Base-by-base conservation (phyloP, 2,888 invertebrate genomes). In the Thymelicus acteon region DNA sequence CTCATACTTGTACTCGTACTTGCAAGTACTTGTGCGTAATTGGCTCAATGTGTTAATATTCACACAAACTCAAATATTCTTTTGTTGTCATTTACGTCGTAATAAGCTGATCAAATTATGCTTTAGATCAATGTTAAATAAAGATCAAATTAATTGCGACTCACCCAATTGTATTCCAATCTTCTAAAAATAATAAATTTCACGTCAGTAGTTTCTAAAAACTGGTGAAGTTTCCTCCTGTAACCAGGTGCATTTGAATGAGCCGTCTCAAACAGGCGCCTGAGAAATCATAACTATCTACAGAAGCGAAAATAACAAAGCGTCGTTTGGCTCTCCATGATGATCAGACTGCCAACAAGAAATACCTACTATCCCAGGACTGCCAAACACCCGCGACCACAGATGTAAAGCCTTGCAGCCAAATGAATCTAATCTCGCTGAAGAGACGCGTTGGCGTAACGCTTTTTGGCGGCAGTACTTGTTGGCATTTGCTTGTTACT, bases 331-430 rank as follows among this genome's bases (percentile, higher is more conserved):
- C 89, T 82, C 80, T 67, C 60, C 71, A 68, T 72, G 75, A 74
- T 72, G 72, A 73, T 75, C 76, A 72, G 76, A 74, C 79, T 89
- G 90, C 90, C 89, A 89, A 87, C 77, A 66, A 71, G 57, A 79
- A 83, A 78, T 78, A 80, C 79, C 83, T 75, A 44, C 83, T 75
- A 44, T 71, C 37, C 62, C 71, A 61, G 71, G 62, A 58, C 71
- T 88, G 89, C 89, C 89, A 90, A 89, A 83, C 84, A 82, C 74
- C 71, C 73, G 69, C 72, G 76, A 78, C 77, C 81, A 74, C 86
- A 87, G 85, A 86, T 86, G 85, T 77, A 71, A 79, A 75, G 77
- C 75, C 79, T 79, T 80, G 78, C 76, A 80, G 88, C 89, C 72
- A 72, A 68, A 72, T 72, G 40, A 68, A 64, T 57, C 65, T 68